These are phyloP conservation scores for Cyprinodon tularosa DNA, from an alignment of 2,113 vertebrate genomes.

Conservation along the genomic window DNA sequence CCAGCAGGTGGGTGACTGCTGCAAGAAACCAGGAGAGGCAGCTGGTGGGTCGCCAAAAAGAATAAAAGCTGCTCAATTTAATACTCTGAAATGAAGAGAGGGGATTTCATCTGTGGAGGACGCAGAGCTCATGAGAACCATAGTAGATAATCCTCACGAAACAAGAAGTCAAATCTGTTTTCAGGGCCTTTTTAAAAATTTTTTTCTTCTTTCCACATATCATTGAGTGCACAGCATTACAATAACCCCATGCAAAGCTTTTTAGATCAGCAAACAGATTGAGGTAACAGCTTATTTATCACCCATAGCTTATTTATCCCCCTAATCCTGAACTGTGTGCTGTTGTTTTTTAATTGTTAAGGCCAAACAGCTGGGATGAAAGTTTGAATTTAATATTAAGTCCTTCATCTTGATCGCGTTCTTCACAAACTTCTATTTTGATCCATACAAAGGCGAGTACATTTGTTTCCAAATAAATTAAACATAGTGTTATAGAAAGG, in stretches of 20 bases:
- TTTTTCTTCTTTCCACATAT: constrained; percentile 2
- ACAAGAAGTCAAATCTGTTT: not conserved
- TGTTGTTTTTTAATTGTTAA: too few species aligned
- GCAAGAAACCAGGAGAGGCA: not conserved
- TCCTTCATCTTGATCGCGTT: too few species aligned
- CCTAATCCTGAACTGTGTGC: too few species aligned
- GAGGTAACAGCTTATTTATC: not conserved
- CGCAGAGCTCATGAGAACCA: constrained; percentile 11
- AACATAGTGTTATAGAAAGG: too few species aligned
- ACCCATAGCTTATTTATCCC: too few species aligned
- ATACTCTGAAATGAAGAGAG: not conserved
- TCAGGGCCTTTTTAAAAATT: not conserved
- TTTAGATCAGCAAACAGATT: not conserved
- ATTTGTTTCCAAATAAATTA: too few species aligned
- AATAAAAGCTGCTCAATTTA: constrained; percentile 12
- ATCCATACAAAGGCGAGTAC: too few species aligned
- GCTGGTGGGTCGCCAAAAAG: constrained; percentile 1
- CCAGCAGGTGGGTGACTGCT: constrained; percentile 19
- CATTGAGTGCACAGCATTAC: not conserved
- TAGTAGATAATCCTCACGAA: constrained; percentile 20
- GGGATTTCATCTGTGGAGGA: not conserved
- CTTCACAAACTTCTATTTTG: too few species aligned
- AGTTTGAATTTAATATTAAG: too few species aligned
- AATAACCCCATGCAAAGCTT: constrained; percentile 7
- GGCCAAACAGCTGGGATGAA: too few species aligned